These are phyloP conservation scores for Glossophaga mutica DNA, from an alignment of 2,797 vertebrate genomes.

Conservation along the genomic window DNA sequence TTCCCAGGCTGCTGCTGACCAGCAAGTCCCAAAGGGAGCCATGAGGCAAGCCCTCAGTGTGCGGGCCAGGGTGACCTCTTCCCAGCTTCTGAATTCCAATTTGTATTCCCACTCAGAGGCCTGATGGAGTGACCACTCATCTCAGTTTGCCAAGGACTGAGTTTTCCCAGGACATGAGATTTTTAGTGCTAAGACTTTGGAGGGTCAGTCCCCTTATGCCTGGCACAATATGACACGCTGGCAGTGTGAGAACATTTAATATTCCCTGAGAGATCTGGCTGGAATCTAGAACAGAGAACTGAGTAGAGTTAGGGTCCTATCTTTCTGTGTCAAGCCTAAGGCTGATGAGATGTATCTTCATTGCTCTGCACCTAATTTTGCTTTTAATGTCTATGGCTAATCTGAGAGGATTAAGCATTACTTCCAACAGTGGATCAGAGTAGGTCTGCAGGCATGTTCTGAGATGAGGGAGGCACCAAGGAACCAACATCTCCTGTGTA, in stretches of 20 bases:
- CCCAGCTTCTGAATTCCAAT: slow-evolving; percentile 38
- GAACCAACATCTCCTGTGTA: neutral
- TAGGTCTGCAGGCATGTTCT: neutral
- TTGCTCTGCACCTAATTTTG: neutral
- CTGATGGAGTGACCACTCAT: neutral
- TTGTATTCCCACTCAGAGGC: neutral
- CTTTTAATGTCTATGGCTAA: neutral
- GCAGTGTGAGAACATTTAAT: neutral
- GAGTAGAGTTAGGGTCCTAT: neutral
- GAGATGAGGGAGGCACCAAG: neutral
- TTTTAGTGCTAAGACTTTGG: neutral
- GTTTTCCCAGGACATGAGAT: neutral
- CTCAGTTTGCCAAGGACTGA: neutral
- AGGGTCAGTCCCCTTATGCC: neutral
- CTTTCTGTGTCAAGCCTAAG: neutral
- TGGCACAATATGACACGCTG: neutral
- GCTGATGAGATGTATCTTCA: neutral
- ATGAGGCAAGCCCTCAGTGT: neutral
- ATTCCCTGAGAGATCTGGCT: neutral
- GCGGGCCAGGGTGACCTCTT: neutral
- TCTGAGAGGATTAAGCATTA: neutral
- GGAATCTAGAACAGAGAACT: neutral
- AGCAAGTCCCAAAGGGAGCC: neutral
- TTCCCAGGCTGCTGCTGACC: slow-evolving; percentile 20
- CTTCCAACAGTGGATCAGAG: neutral